phyloP scores from a whole-genome alignment of 2,113 vertebrate genomes.

The Catharus bicknelli region DNA sequence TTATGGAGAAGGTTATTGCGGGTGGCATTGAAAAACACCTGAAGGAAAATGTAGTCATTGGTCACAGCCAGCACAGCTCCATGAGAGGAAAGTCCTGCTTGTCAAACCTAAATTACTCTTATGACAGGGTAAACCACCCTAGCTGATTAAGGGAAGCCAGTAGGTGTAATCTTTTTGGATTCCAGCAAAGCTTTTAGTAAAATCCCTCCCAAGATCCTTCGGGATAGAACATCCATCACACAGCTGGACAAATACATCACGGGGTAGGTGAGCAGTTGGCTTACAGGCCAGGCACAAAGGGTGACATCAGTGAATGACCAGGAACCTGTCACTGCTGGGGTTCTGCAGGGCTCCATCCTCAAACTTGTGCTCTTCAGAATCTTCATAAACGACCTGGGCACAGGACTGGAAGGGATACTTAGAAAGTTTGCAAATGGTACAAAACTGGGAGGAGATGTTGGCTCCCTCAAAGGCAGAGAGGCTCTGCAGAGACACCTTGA shows the following conservation, averaged over 20 bases:
- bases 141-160: not conserved
- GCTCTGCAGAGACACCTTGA: rapidly evolving
- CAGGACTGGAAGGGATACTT: not conserved
- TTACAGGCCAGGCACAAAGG: rapidly evolving
- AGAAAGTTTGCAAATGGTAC: too few species aligned
- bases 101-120: not conserved
- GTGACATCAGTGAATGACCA: not conserved
- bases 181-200: not conserved
- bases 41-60: not conserved
- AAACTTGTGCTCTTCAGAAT: rapidly evolving
- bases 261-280: rapidly evolving
- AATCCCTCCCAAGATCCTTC: not conserved
- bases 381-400: rapidly evolving
- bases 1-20: too few species aligned
- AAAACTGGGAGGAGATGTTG: not conserved
- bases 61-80: not conserved
- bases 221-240: not conserved
- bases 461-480: too few species aligned
- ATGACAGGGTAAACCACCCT: rapidly evolving
- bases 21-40: not conserved
- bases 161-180: rapidly evolving
- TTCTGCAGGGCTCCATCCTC: not conserved
- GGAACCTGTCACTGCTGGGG: rapidly evolving
- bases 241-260: not conserved
- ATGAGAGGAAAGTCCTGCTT: not conserved